A percentile compares a stretch with the other conserved stretches of the same genome.
Conservation (phyloP, 2,113 vertebrate genomes). For the Perccottus glenii region DNA sequence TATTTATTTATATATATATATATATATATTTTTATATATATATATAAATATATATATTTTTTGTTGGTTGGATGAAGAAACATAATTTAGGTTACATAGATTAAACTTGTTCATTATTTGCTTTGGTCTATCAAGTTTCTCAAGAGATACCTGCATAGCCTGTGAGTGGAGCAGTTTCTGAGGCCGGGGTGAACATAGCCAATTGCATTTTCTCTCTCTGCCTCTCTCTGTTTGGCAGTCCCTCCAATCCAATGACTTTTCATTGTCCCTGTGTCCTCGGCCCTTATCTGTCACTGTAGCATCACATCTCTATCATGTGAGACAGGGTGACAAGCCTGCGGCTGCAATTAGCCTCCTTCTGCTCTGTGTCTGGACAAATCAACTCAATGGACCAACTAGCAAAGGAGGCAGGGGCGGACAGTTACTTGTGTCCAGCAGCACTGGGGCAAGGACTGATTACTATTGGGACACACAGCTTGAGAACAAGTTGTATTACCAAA, state of each 20-base stretch:
- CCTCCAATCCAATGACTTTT: neutral
- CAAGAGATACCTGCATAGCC: no score
- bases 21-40: no score
- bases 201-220: neutral
- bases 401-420: slow-evolving; percentile 19
- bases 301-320: slow-evolving; percentile 36
- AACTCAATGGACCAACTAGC: slow-evolving; percentile 33
- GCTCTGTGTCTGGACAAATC: slow-evolving; percentile 52
- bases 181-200: neutral
- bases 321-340: slow-evolving; percentile 25
- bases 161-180: no score
- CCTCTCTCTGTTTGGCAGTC: neutral
- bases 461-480: no score
- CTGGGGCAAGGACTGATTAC: slow-evolving; percentile 17
- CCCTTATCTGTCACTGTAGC: slow-evolving; percentile 20
- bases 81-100: no score
- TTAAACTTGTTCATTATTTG: no score
- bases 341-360: slow-evolving; percentile 62
- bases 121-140: no score
- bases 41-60: no score
- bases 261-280: slow-evolving; percentile 3
- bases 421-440: slow-evolving; percentile 10
- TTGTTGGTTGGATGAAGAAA: no score
- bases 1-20: no score
- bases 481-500: no score